These are phyloP conservation scores for Rhinolophus sinicus DNA, from an alignment of 2,113 vertebrate genomes.

Conservation along the genomic window DNA sequence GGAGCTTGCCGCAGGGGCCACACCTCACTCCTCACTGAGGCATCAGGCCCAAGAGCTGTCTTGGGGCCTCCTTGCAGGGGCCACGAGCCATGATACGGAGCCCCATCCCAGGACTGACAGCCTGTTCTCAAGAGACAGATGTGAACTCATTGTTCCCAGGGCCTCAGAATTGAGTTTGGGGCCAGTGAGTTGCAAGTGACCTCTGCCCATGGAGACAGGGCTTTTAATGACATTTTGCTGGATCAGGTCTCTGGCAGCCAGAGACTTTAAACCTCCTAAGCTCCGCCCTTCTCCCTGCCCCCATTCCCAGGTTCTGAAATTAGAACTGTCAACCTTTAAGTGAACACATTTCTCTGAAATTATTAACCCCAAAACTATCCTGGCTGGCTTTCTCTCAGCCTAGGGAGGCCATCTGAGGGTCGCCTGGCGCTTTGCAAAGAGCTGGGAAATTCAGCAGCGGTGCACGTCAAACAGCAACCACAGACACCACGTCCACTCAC, in stretches of 20 bases:
- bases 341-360: constrained; percentile 65
- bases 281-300: neutral
- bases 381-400: constrained; percentile 24
- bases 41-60: neutral
- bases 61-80: neutral
- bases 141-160: constrained; percentile 64
- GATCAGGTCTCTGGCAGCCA: constrained; percentile 44
- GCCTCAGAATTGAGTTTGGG: constrained; percentile 68
- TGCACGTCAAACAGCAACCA: neutral
- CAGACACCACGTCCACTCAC: fast-evolving
- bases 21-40: neutral
- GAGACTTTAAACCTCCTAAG: constrained; percentile 66
- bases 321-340: constrained; percentile 66
- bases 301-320: constrained; percentile 60
- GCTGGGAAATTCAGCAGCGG: neutral
- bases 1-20: neutral
- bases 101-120: constrained; percentile 10
- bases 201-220: constrained; percentile 66
- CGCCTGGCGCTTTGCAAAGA: neutral
- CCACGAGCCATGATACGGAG: neutral
- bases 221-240: constrained; percentile 65
- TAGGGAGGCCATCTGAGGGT: neutral
- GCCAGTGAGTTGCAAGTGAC: constrained; percentile 70
- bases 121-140: constrained; percentile 55
- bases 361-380: constrained; percentile 62